Evolutionary conservation across 2,113 vertebrate species (phyloP).

Genomic region (Chaetodon auriga): DNA sequence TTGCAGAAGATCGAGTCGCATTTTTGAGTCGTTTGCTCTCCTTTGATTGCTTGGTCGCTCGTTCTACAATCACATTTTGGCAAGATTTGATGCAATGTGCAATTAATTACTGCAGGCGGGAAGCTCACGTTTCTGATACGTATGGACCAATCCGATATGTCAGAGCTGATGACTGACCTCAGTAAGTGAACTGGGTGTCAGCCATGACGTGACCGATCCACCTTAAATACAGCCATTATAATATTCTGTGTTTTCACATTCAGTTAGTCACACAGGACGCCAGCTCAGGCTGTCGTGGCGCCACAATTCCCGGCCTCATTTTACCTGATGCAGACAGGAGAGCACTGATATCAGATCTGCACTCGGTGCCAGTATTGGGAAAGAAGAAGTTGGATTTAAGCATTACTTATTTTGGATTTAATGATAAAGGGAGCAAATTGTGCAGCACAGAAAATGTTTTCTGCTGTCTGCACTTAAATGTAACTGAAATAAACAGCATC

Average conservation of each 20-base stretch:
- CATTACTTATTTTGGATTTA: background rate
- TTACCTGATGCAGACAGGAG: background rate
- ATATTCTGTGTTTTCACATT: background rate
- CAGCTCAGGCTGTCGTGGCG: background rate
- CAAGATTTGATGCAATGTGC: background rate
- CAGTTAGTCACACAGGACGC: accelerated
- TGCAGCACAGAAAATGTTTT: background rate
- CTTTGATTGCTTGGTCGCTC: background rate
- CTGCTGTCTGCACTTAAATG: background rate
- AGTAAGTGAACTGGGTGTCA: background rate
- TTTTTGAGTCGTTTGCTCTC: background rate
- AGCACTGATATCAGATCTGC: too few species aligned
- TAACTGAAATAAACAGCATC: background rate
- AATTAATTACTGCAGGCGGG: background rate
- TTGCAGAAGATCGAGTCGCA: background rate
- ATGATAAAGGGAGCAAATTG: background rate
- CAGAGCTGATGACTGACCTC: background rate
- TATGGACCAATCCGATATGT: too few species aligned
- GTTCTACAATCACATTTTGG: background rate
- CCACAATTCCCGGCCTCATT: background rate
- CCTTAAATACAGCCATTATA: background rate
- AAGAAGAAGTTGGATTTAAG: background rate
- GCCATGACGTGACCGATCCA: background rate
- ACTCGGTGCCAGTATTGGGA: background rate
- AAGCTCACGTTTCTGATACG: background rate